Conservation (phyloP, 1,140 invertebrate genomes). For the Carposina sasakii region DNA sequence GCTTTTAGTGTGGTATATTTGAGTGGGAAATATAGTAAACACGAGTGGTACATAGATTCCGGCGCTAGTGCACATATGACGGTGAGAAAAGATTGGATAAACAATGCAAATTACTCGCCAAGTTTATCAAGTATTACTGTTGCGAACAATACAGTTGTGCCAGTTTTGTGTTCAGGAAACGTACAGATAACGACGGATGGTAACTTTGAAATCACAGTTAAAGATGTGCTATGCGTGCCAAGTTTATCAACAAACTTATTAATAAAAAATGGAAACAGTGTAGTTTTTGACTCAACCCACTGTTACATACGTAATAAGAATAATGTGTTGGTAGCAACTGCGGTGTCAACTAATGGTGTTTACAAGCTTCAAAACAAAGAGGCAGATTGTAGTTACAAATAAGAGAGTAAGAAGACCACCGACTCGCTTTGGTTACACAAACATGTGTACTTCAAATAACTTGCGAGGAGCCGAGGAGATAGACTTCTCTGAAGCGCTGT, state of each 20-base stretch:
- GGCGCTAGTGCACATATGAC: slow-evolving; percentile 28
- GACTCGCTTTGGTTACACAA: too few relatives aligned
- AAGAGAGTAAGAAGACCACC: too few relatives aligned
- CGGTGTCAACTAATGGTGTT: too few relatives aligned
- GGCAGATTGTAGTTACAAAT: too few relatives aligned
- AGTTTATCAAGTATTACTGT: slow-evolving; percentile 33
- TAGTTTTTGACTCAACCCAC: too few relatives aligned
- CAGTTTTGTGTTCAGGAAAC: slow-evolving; percentile 32
- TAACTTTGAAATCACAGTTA: slow-evolving; percentile 19
- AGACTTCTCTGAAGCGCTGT: neutral
- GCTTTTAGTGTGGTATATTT: slow-evolving; percentile 23
- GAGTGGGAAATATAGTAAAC: slow-evolving; percentile 18
- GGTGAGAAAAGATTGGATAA: slow-evolving; percentile 20
- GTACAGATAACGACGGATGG: slow-evolving; percentile 18
- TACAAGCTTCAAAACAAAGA: too few relatives aligned
- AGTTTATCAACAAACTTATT: slow-evolving; percentile 22
- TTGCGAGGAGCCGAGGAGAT: neutral
- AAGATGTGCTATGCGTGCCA: slow-evolving; percentile 23
- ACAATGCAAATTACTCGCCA: slow-evolving; percentile 13
- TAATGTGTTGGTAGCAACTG: too few relatives aligned
- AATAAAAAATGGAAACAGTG: slow-evolving; percentile 26
- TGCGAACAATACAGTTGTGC: slow-evolving; percentile 32
- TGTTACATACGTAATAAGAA: too few relatives aligned
- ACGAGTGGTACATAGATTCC: slow-evolving; percentile 33
- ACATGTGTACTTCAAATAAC: too few relatives aligned